Percentiles rank a stretch among this genome's conserved stretches.
Conservation (phyloP, 2,888 invertebrate species). For the Netelia inedita region DNA sequence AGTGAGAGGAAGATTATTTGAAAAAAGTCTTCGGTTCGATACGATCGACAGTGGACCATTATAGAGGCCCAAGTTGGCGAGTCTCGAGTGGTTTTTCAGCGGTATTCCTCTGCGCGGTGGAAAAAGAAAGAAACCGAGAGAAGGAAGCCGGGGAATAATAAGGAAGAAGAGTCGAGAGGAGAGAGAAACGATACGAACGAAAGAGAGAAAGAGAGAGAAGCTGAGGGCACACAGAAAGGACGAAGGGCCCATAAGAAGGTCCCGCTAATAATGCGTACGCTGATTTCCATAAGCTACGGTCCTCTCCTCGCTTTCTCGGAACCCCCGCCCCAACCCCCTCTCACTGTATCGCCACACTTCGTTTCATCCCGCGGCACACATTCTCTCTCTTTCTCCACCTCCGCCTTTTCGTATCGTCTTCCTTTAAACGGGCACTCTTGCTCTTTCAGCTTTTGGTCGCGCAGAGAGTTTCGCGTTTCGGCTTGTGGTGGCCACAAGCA, state of each 20-base stretch:
- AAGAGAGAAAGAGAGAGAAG: conserved; percentile 26
- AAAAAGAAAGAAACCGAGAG: background rate
- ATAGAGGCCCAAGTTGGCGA: background rate
- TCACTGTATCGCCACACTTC: conserved; percentile 57
- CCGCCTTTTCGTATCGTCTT: conserved; percentile 54
- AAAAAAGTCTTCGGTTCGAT: conserved; percentile 3
- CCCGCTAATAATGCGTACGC: conserved; percentile 74
- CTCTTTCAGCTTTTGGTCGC: conserved; percentile 25
- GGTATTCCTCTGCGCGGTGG: background rate
- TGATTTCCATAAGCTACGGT: conserved; percentile 78
- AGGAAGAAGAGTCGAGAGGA: background rate
- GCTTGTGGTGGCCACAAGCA: conserved; percentile 1
- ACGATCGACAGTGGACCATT: conserved; percentile 33
- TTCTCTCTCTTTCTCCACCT: conserved; percentile 17
- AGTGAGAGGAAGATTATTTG: conserved; percentile 20
- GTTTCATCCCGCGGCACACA: conserved; percentile 28
- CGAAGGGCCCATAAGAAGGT: conserved; percentile 63
- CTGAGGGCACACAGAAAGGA: conserved; percentile 39
- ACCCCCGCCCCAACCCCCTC: conserved; percentile 60
- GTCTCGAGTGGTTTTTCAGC: conserved; percentile 9
- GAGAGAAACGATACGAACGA: background rate
- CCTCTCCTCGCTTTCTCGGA: conserved; percentile 71
- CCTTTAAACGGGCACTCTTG: conserved; percentile 56
- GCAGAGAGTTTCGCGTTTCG: conserved; percentile 60
- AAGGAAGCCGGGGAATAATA: conserved; percentile 40